Evolutionary conservation across 2,113 vertebrate genomes (phyloP).

Genomic region (Zapus hudsonius): DNA sequence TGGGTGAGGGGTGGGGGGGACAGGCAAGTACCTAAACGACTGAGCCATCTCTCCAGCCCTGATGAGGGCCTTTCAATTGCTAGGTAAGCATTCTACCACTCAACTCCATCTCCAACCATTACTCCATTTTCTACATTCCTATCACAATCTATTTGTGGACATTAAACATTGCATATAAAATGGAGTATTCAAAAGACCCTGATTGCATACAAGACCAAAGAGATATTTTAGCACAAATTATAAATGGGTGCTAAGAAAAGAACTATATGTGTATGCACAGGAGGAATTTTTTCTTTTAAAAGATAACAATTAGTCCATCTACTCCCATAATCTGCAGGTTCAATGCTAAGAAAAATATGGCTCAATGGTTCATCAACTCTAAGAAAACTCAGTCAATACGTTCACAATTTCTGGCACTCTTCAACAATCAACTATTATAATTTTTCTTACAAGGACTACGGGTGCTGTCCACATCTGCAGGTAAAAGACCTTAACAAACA

Average conservation of each 20-base stretch:
- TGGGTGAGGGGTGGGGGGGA: too few species aligned
- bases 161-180: neutral
- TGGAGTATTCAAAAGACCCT: neutral
- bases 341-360: neutral
- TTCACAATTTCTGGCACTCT: neutral
- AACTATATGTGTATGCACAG: neutral
- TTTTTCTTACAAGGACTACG: neutral
- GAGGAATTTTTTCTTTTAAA: neutral
- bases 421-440: neutral
- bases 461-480: neutral
- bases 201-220: neutral
- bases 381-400: neutral
- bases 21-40: too few species aligned
- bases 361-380: neutral
- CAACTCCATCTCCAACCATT: neutral
- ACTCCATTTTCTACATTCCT: slow-evolving; percentile 2
- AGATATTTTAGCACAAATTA: slow-evolving; percentile 9
- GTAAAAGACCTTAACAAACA: neutral
- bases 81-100: neutral
- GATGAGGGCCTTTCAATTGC: neutral
- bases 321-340: neutral
- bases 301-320: neutral
- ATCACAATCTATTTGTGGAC: neutral
- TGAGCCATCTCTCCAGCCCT: too few species aligned
- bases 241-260: slow-evolving; percentile 28